Evolutionary conservation across 2,888 invertebrate genomes (phyloP).

Genomic region (Julus scandinavius): DNA sequence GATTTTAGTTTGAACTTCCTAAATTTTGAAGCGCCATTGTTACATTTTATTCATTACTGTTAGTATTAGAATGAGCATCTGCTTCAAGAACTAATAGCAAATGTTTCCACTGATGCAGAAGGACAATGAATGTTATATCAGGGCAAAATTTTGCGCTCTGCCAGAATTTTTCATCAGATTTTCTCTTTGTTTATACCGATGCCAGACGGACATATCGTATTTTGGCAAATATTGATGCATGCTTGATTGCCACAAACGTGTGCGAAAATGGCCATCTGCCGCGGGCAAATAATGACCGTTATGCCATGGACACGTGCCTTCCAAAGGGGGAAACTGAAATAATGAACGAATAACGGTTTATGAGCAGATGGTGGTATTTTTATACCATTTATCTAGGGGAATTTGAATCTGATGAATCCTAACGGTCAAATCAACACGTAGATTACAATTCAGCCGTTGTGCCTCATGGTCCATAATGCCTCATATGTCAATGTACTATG

Average conservation of each 20-base stretch:
- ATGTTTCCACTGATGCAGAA: no score
- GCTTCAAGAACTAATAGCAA: no score
- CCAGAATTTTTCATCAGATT: not conserved
- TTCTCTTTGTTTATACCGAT: not conserved
- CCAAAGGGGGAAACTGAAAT: not conserved
- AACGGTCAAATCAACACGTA: slow-evolving; percentile 24
- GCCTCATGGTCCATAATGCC: not conserved
- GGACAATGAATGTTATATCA: not conserved
- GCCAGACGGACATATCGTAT: not conserved
- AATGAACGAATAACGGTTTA: slow-evolving; percentile 37
- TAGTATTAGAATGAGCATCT: no score
- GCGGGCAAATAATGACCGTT: slow-evolving; percentile 1
- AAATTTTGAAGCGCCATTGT: no score
- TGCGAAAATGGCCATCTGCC: slow-evolving; percentile 30
- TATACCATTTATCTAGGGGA: not conserved
- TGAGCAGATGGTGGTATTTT: slow-evolving; percentile 34
- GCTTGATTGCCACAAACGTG: not conserved
- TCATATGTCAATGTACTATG: not conserved
- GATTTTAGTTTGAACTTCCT: no score
- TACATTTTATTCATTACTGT: no score
- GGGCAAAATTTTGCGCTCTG: not conserved
- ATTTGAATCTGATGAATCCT: not conserved
- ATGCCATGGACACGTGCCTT: not conserved
- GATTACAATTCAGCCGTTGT: slow-evolving; percentile 6
- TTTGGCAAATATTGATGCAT: slow-evolving; percentile 24